Base-by-base conservation (phyloP, 2,797 vertebrate species). In the Clarias platycephalus region DNA sequence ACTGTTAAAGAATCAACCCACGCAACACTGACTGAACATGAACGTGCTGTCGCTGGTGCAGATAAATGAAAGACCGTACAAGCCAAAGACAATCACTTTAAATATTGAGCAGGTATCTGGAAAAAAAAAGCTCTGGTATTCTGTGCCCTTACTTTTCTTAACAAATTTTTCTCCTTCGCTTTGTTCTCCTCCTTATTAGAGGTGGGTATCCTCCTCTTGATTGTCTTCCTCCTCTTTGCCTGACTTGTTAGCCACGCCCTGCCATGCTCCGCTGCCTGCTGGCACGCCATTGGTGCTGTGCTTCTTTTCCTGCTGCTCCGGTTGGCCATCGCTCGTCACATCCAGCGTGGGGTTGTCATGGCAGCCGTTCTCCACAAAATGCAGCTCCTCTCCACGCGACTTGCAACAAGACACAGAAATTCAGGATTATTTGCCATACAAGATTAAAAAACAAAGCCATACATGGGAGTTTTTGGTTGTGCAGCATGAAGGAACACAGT, bases 291-390 rank as follows among this genome's bases (percentile, higher is more conserved):
- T 99, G 90, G 97, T 90, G 0, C 96, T 98, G 5, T 94, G 94
- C 87, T 97, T 98, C 92, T 98, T 98, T 92, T 99, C 96, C 89
- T 95, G 96, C 95, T 96, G 95, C 92, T 98, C 97, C 0, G 97
- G 95, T 87, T 97, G 97, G 93, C 95, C 93, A 92, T 99, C 97
- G 18, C 95, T 97, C 82, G 96, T 96, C 86, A 99, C 96, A 8
- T 99, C 97, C 93, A 99, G 91, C 55, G 96, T 99, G 85, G 98
- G 98, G 94, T 99, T 99, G 94, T 99, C 97, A 76, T 99, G 97
- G 94, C 97, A 99, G 92, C 97, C 97, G 0, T 98, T 99, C 94
- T 99, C 97, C 87, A 99, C 97, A 88, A 98, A 99, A 91, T 97
- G 97, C 91, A 99, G 95, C 91, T 99, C 97, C 91, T 99, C 97